Evolutionary conservation across 2,797 vertebrate genomes (phyloP).

Genomic region (Carduelis carduelis): DNA sequence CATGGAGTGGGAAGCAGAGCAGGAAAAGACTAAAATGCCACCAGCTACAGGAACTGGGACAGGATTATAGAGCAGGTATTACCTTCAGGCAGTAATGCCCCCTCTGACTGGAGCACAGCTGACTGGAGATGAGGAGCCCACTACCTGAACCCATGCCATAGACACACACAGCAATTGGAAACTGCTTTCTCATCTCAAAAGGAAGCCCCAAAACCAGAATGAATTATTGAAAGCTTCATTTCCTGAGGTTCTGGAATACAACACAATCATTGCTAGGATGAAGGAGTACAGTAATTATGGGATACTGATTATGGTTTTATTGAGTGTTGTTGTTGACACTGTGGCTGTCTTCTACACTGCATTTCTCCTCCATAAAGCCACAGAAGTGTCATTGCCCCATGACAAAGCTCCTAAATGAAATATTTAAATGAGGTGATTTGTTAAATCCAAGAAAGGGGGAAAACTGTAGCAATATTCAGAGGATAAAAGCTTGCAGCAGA

Average conservation of each 20-base stretch:
- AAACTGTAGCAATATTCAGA: background rate
- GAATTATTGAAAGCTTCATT: background rate
- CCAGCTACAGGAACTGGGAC: background rate
- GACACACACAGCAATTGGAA: background rate
- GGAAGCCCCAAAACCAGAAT: background rate
- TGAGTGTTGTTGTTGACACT: background rate
- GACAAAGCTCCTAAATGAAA: background rate
- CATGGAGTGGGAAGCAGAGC: background rate
- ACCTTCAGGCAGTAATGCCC: fast-evolving
- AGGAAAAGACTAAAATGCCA: background rate
- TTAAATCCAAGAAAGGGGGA: background rate
- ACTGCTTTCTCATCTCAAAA: background rate
- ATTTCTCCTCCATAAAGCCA: background rate
- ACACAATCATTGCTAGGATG: background rate
- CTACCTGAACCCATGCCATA: background rate
- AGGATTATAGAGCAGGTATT: background rate
- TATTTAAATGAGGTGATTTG: background rate
- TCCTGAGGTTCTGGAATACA: background rate
- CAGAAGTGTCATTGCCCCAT: background rate
- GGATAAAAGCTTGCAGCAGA: background rate
- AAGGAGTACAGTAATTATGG: background rate
- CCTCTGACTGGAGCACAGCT: background rate
- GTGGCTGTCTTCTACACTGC: background rate
- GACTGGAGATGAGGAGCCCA: background rate
- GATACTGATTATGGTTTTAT: background rate